A percentile compares a stretch with the other conserved stretches of the same genome.
These are phyloP conservation scores for Sebastes hopkinsi DNA, from an alignment of 2,797 vertebrate genomes.

Conservation along the genomic window DNA sequence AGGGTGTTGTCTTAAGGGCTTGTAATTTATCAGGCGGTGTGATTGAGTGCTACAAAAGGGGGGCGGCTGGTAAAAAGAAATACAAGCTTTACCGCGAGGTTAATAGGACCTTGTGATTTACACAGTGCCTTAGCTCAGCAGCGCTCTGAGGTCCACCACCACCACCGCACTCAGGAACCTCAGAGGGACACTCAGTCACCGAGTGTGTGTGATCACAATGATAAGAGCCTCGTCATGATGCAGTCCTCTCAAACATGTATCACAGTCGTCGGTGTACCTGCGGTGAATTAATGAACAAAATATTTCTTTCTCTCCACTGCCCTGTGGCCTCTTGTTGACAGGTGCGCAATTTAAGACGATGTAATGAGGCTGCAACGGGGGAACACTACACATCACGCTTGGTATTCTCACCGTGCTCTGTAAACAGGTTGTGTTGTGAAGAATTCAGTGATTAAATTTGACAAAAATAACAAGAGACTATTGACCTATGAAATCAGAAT, in stretches of 20 bases:
- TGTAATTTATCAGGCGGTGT: conserved; percentile 46
- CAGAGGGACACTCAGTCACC: conserved; percentile 44
- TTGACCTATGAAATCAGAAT: neutral
- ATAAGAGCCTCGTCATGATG: conserved; percentile 35
- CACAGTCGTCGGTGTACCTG: neutral
- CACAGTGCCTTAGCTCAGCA: conserved; percentile 11
- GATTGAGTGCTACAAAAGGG: conserved; percentile 31
- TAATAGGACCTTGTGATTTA: conserved; percentile 71
- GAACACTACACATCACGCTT: conserved; percentile 4
- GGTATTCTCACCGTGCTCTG: conserved; percentile 35
- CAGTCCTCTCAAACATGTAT: conserved; percentile 6
- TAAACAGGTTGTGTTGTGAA: conserved; percentile 14
- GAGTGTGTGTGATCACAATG: conserved; percentile 51
- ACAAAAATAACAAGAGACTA: conserved; percentile 7
- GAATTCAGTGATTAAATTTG: conserved; percentile 18
- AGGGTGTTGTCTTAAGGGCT: conserved; percentile 21
- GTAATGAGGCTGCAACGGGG: conserved; percentile 48
- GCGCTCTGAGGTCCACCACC: conserved; percentile 25
- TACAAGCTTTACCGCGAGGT: conserved; percentile 30
- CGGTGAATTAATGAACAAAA: conserved; percentile 50
- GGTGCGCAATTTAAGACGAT: conserved; percentile 41
- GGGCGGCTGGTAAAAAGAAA: conserved; percentile 27
- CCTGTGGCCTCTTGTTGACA: conserved; percentile 51
- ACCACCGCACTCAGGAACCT: conserved; percentile 28
- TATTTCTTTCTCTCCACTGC: conserved; percentile 35